These are phyloP conservation scores for Scaptomyza polygonia DNA, from an alignment of 2,888 invertebrate species.

Conservation along the genomic window DNA sequence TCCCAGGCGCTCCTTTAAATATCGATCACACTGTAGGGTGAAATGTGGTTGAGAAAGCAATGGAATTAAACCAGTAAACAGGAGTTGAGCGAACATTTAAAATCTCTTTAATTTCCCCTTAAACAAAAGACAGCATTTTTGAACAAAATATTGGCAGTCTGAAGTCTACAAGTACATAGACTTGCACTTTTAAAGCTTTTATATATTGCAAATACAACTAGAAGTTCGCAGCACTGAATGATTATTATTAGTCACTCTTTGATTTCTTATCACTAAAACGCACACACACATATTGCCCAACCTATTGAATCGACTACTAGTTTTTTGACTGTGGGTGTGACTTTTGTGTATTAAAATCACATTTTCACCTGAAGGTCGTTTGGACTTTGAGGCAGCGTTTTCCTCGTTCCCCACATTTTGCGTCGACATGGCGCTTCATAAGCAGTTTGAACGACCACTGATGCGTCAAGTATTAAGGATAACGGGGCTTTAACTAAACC, in stretches of 20 bases:
- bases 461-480: conserved; percentile 16
- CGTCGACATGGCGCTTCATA: conserved; percentile 63
- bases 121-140: too few relatives aligned
- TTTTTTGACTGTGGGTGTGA: conserved; percentile 36
- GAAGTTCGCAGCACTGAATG: background rate
- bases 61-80: background rate
- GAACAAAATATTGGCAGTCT: background rate
- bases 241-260: conserved; percentile 62
- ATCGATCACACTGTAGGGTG: conserved; percentile 27
- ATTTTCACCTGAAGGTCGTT: conserved; percentile 86
- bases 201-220: background rate
- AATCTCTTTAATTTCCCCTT: too few relatives aligned
- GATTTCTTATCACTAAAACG: conserved; percentile 36
- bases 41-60: background rate
- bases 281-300: conserved; percentile 10
- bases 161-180: background rate
- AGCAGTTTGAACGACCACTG: conserved; percentile 12
- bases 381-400: conserved; percentile 84
- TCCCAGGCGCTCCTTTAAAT: conserved; percentile 29
- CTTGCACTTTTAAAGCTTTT: conserved; percentile 1
- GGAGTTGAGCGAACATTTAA: too few relatives aligned
- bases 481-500: conserved; percentile 17
- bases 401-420: conserved; percentile 83
- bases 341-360: conserved; percentile 12
- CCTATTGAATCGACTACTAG: conserved; percentile 47